These are phyloP conservation scores for Euleptes europaea DNA, from an alignment of 2,113 vertebrate genomes.

Conservation along the genomic window DNA sequence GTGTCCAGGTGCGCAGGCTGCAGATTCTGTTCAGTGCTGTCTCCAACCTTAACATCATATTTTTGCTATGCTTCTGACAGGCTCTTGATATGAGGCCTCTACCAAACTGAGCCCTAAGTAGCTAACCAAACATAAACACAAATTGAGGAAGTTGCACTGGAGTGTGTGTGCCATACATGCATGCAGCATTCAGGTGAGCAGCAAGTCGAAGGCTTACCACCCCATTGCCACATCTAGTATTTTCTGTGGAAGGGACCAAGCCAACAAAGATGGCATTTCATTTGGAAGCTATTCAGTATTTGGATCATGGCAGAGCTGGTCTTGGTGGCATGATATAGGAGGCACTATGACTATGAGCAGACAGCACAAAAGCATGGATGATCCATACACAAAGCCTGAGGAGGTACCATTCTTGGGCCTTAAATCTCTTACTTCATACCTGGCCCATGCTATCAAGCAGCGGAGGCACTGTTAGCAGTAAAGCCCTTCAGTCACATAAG, in stretches of 20 bases:
- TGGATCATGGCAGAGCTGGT: neutral
- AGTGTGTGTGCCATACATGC: too few relatives aligned
- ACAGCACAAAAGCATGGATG: neutral
- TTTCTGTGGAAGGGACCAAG: neutral
- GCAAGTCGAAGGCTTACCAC: too few relatives aligned
- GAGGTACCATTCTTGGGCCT: neutral
- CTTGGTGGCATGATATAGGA: neutral
- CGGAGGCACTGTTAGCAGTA: neutral
- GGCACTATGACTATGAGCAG: neutral
- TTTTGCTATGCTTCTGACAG: neutral
- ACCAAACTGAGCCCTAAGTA: neutral
- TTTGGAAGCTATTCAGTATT: neutral
- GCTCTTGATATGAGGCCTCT: neutral
- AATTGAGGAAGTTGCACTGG: neutral
- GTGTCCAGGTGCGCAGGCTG: slow-evolving; percentile 83
- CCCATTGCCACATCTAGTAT: neutral
- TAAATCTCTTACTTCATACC: neutral
- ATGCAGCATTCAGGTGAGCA: neutral
- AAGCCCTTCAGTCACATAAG: neutral
- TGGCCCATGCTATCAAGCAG: neutral
- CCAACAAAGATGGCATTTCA: neutral
- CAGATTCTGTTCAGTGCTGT: neutral
- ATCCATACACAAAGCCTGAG: too few relatives aligned
- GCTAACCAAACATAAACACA: neutral
- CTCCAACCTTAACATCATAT: neutral